Base-by-base conservation (phyloP, 2,888 invertebrate genomes). In the Nomada flava region DNA sequence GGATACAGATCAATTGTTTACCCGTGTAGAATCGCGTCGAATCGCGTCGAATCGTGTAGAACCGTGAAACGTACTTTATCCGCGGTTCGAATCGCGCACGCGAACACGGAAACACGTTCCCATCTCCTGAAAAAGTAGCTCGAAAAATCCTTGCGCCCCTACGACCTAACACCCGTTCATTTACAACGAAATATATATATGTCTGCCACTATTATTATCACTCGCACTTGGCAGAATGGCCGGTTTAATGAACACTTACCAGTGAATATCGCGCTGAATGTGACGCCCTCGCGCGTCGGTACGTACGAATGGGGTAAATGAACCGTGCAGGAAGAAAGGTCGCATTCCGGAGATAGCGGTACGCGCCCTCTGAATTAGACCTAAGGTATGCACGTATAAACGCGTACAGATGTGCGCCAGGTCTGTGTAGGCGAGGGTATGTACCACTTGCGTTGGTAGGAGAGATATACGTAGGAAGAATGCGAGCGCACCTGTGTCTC, bases 211-310 rank as follows among this genome's bases (percentile, higher is more conserved):
- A 76, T 75, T 79, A 79, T 83, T 75, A 84, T 78, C 86, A 72
- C 79, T 71, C 71, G 50, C 62, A 63, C 20, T 36, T 44, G 75
- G 67, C 60, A 75, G 84, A 84, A 72, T 79, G 75, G 52, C 57
- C 62, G 76, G 79, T 83, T 85, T 87, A 87, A 87, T 87, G 87
- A 87, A 87, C 88, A 87, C 88, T 87, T 85, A 87, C 79, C 72
- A 72, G 80, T 57, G 87, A 86, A 87, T 87, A 84, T 87, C 81
- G 74, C 76, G 73, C 68, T 74, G 79, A 84, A 81, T 82, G 86
- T 79, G 86, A 84, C 84, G 71, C 76, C 72, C 82, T 69, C 64
- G 84, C 84, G 81, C 84, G 83, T 86, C 79, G 77, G 85, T 76
- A 74, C 70, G 73, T 78, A 79, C 80, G 75, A 82, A 76, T 63